These are phyloP conservation scores for Cochlearius cochlearius DNA, from an alignment of 2,113 vertebrate species.

Conservation along the genomic window DNA sequence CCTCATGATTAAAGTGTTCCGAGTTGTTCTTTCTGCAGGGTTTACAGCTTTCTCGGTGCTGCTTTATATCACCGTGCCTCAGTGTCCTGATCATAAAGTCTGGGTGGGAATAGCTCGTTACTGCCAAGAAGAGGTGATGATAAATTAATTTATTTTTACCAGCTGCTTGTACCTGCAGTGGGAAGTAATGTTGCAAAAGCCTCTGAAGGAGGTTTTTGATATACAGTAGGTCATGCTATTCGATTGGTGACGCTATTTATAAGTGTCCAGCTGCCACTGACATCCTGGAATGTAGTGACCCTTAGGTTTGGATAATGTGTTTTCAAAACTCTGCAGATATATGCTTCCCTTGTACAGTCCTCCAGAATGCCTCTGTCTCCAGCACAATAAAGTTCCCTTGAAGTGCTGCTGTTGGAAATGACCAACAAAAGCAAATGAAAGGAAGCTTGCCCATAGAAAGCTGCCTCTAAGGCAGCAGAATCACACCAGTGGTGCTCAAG, in stretches of 20 bases:
- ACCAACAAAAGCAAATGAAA: slow-evolving; percentile 5
- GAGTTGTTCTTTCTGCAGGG: background rate
- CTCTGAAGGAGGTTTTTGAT: background rate
- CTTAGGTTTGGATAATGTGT: slow-evolving; percentile 9
- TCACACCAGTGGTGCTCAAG: background rate
- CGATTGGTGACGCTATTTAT: background rate
- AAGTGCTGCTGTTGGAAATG: slow-evolving; percentile 28
- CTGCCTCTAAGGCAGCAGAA: slow-evolving; percentile 5
- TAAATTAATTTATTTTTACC: background rate
- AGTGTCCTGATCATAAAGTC: background rate
- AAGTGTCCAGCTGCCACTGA: background rate
- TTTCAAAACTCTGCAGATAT: background rate
- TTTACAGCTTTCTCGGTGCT: background rate
- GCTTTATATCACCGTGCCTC: background rate
- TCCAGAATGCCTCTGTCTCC: background rate
- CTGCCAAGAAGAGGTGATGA: background rate
- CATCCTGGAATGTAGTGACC: background rate
- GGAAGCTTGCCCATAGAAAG: background rate
- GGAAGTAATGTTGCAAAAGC: background rate
- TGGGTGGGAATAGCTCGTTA: background rate
- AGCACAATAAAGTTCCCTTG: slow-evolving; percentile 20
- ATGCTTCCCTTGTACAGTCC: background rate
- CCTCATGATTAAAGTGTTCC: background rate
- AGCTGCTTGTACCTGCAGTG: background rate
- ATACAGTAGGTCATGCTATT: background rate